These are phyloP conservation scores for Cuniculus paca DNA, from an alignment of 2,797 vertebrate species.

Conservation along the genomic window DNA sequence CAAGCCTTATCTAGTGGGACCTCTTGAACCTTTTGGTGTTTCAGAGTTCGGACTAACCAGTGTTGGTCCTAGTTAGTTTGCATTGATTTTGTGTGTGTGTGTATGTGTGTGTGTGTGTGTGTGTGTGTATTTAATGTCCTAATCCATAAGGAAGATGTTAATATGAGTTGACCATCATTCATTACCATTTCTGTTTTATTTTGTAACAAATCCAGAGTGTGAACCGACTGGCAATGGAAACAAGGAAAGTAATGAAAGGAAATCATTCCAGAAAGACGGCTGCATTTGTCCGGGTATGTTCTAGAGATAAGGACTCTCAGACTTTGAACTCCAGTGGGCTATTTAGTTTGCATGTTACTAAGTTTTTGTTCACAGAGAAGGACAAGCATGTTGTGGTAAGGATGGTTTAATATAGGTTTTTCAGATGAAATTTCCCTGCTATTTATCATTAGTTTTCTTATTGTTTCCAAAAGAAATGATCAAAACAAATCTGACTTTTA, in stretches of 20 bases:
- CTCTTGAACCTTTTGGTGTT: not conserved
- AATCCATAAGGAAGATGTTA: not conserved
- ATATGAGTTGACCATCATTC: not conserved
- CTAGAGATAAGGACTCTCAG: not conserved
- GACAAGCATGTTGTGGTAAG: not conserved
- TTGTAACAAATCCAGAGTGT: slow-evolving; percentile 91
- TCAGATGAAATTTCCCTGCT: slow-evolving; percentile 40
- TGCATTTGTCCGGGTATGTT: slow-evolving; percentile 96
- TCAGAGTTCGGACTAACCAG: not conserved
- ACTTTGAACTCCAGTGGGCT: not conserved
- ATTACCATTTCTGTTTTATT: slow-evolving; percentile 53
- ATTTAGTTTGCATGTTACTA: not conserved
- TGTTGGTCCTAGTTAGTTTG: not conserved
- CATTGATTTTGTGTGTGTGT: not conserved
- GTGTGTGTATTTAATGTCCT: not conserved
- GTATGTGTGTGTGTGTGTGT: not conserved
- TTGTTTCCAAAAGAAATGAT: slow-evolving; percentile 60
- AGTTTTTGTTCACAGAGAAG: not conserved
- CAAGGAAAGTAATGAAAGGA: slow-evolving; percentile 96
- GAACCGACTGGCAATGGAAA: slow-evolving; percentile 98
- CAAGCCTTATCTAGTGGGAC: not conserved
- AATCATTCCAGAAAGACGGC: slow-evolving; percentile 98
- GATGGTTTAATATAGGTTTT: slow-evolving; percentile 24
- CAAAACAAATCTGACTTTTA: not conserved
- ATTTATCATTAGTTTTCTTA: not conserved